Evolutionary conservation across 2,113 vertebrate genomes (phyloP).

Genomic region (Aspiorhynchus laticeps): DNA sequence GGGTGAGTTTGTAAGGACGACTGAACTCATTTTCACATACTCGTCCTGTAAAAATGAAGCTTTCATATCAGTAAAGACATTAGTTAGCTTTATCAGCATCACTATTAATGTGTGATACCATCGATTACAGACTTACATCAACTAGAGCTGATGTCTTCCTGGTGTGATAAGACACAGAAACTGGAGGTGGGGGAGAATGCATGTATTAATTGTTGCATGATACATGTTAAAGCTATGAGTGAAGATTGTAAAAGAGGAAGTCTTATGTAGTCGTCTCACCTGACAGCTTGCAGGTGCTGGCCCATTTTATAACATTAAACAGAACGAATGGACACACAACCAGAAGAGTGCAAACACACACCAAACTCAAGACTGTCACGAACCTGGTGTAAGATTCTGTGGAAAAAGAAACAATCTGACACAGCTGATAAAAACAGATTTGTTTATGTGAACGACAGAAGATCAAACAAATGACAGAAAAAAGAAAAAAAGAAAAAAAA

Average conservation of each 20-base stretch:
- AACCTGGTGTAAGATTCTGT: conserved; percentile 21
- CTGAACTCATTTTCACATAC: conserved; percentile 24
- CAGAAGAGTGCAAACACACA: neutral
- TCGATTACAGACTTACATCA: neutral
- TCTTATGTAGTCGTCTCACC: neutral
- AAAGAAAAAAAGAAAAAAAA: too few species aligned
- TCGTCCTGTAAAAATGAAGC: conserved; percentile 1
- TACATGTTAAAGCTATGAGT: neutral
- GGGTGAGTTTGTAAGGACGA: neutral
- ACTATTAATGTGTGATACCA: neutral
- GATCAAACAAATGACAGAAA: too few species aligned
- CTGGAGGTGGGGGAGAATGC: neutral
- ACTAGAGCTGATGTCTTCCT: neutral
- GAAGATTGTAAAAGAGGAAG: neutral
- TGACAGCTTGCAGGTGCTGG: neutral
- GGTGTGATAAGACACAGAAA: neutral
- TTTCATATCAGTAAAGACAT: neutral
- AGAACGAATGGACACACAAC: neutral
- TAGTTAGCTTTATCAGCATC: neutral
- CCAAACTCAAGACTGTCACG: neutral
- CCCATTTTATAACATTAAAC: neutral
- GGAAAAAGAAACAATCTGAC: neutral
- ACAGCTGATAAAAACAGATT: neutral
- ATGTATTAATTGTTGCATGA: neutral
- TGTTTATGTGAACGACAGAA: neutral